These are phyloP conservation scores for Melanostoma mellinum DNA, from an alignment of 2,888 invertebrate species.

Conservation along the genomic window DNA sequence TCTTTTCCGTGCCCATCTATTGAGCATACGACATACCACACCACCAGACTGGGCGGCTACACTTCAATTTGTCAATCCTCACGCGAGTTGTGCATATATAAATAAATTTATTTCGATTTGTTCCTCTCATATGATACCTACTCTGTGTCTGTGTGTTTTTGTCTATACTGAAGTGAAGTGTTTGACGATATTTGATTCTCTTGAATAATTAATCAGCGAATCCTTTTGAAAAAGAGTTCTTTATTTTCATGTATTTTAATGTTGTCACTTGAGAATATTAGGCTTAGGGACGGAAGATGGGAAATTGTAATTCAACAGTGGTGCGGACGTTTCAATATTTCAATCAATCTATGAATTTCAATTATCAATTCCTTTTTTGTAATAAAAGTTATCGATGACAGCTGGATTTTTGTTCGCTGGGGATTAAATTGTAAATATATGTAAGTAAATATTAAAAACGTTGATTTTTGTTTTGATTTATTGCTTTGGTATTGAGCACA, in stretches of 20 bases:
- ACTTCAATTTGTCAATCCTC: constrained; percentile 70
- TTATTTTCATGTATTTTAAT: constrained; percentile 24
- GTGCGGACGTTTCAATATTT: constrained; percentile 56
- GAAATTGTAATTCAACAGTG: constrained; percentile 53
- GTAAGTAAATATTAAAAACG: not conserved
- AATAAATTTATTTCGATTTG: constrained; percentile 48
- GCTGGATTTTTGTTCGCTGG: constrained; percentile 42
- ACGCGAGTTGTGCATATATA: constrained; percentile 66
- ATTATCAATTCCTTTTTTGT: constrained; percentile 55
- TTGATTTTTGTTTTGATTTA: constrained; percentile 12
- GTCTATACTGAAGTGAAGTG: constrained; percentile 61
- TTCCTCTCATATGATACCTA: constrained; percentile 13
- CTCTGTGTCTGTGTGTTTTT: constrained; percentile 13
- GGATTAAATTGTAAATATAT: constrained; percentile 23
- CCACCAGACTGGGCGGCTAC: constrained; percentile 62
- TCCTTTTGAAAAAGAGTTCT: constrained; percentile 45
- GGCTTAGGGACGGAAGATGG: constrained; percentile 26
- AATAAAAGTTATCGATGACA: constrained; percentile 63
- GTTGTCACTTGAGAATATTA: constrained; percentile 54
- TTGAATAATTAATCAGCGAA: constrained; percentile 70
- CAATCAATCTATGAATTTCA: constrained; percentile 67
- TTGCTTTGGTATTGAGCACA: not conserved
- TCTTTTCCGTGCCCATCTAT: constrained; percentile 5
- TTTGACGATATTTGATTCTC: constrained; percentile 72
- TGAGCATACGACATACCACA: constrained; percentile 12